A percentile compares a stretch with the other conserved stretches of the same genome.
These are phyloP conservation scores for Meta bourneti DNA, from an alignment of 2,888 invertebrate species.

Conservation along the genomic window DNA sequence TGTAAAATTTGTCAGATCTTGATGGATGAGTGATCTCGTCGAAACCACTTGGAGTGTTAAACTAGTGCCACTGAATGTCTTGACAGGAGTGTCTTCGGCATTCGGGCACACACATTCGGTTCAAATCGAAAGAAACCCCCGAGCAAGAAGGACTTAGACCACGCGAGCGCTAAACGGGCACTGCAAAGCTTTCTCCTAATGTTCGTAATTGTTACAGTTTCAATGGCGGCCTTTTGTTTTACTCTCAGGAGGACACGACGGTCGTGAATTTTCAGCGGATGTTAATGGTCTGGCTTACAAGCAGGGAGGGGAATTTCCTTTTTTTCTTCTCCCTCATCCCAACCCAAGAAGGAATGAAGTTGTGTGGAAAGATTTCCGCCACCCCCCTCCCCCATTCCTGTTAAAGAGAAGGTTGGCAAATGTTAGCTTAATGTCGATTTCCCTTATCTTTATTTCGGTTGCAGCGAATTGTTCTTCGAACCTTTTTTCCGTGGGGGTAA, in stretches of 20 bases:
- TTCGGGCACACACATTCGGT: too few relatives aligned
- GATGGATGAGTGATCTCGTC: too few relatives aligned
- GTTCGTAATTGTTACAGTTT: conserved; percentile 52
- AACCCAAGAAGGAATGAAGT: neutral
- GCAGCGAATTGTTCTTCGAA: neutral
- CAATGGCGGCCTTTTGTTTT: conserved; percentile 19
- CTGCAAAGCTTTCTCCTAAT: neutral
- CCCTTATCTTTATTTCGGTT: conserved; percentile 34
- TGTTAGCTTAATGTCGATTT: conserved; percentile 8
- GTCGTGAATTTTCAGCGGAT: conserved; percentile 30
- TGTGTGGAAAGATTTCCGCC: neutral
- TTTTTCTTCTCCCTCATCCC: neutral
- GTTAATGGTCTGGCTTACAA: conserved; percentile 25
- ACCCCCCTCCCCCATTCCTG: neutral
- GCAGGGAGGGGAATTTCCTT: neutral
- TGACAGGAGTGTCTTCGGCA: too few relatives aligned
- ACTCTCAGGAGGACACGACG: neutral
- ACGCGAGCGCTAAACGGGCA: neutral
- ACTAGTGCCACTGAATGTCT: too few relatives aligned
- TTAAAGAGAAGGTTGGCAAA: conserved; percentile 33
- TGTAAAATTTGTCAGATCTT: too few relatives aligned
- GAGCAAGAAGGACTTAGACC: neutral
- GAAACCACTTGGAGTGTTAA: too few relatives aligned
- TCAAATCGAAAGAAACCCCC: too few relatives aligned
- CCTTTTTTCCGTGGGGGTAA: neutral